A percentile compares a stretch with the other conserved stretches of the same genome.
phyloP scores from a whole-genome alignment of 2,888 invertebrate species.

The Rhagonycha lutea region DNA sequence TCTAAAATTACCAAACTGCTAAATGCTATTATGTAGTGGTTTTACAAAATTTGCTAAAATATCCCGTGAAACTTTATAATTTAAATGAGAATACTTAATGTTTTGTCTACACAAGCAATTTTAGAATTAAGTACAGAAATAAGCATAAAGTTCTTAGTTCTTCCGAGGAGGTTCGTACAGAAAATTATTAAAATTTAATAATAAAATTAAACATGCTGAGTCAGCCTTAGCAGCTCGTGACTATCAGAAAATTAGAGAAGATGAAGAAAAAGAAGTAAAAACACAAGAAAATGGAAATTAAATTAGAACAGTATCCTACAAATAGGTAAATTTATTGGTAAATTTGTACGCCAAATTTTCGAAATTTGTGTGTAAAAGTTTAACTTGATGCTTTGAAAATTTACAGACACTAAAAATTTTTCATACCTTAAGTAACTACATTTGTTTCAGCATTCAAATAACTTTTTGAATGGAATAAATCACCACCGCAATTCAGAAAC shows the following conservation, averaged over 20 bases:
- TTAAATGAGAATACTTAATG: slow-evolving; percentile 2
- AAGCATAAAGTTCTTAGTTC: neutral
- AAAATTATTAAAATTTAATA: neutral
- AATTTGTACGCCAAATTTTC: neutral
- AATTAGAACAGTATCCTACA: neutral
- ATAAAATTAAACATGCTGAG: neutral
- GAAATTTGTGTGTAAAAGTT: neutral
- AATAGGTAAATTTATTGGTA: neutral
- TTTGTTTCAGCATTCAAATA: slow-evolving; percentile 25
- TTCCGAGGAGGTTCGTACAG: neutral
- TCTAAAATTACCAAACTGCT: slow-evolving; percentile 11
- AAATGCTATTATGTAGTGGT: slow-evolving; percentile 8
- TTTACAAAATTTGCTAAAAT: slow-evolving; percentile 10
- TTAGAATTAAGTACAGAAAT: neutral
- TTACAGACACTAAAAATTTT: slow-evolving; percentile 14
- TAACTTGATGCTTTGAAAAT: slow-evolving; percentile 1
- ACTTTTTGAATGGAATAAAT: slow-evolving; percentile 22
- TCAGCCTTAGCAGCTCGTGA: neutral
- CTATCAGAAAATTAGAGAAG: neutral
- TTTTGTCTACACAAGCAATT: neutral
- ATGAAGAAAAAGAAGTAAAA: neutral
- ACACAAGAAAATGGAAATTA: neutral
- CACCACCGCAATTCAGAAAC: slow-evolving; percentile 10
- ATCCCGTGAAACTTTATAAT: neutral
- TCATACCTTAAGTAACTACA: slow-evolving; percentile 23